Percentiles rank a stretch among this genome's conserved stretches.
Conservation (phyloP, 2,888 invertebrate species). For the Lycophotia porphyrea region DNA sequence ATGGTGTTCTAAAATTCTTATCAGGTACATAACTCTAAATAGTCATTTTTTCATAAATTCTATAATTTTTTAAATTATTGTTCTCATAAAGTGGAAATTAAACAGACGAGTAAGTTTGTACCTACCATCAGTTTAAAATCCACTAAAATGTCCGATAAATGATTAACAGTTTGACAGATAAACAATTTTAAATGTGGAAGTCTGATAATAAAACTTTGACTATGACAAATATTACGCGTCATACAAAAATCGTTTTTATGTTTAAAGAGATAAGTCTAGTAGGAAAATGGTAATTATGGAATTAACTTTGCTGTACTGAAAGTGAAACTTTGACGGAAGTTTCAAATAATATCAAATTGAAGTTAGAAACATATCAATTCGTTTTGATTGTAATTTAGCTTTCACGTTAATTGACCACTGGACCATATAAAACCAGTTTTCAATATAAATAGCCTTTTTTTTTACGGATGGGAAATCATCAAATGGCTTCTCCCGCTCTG, state of each 20-base stretch:
- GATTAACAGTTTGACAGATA: constrained; percentile 49
- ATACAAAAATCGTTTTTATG: not conserved
- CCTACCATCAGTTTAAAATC: constrained; percentile 27
- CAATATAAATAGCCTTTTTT: not conserved
- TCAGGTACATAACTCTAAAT: not conserved
- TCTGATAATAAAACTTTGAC: constrained; percentile 2
- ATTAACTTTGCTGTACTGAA: not conserved
- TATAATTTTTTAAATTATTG: constrained; percentile 22
- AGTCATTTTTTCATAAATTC: not conserved
- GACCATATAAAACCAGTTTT: not conserved
- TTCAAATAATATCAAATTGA: not conserved
- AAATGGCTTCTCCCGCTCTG: no score
- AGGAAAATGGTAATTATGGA: not conserved
- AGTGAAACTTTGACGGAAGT: constrained; percentile 4
- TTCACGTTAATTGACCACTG: constrained; percentile 18
- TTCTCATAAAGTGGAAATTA: constrained; percentile 35
- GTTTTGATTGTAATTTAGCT: not conserved
- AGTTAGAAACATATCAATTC: constrained; percentile 1
- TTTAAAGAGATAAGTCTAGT: not conserved
- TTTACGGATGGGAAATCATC: no score
- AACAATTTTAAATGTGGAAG: constrained; percentile 6
- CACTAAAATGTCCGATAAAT: constrained; percentile 37
- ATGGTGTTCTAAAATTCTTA: not conserved
- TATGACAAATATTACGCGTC: not conserved
- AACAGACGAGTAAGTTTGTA: constrained; percentile 7